A percentile compares a stretch with the other conserved stretches of the same genome.
Evolutionary conservation across 2,797 vertebrate genomes (phyloP).

Genomic region (Myoxocephalus aenaeus): DNA sequence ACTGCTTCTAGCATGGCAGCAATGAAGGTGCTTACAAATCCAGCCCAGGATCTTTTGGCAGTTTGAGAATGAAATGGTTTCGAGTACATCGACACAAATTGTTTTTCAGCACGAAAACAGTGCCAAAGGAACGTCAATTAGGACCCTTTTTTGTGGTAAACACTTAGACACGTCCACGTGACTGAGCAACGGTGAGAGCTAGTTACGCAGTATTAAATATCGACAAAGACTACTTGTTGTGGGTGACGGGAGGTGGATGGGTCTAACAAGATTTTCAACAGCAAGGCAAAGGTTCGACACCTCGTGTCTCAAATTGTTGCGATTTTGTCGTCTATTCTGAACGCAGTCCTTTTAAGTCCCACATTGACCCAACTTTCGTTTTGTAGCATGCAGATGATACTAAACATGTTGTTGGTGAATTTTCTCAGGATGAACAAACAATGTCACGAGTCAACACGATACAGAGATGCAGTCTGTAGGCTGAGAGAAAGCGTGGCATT

Average conservation of each 20-base stretch:
- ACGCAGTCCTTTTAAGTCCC: too few relatives aligned
- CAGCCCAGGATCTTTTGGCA: not conserved
- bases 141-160: not conserved
- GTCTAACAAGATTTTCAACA: too few relatives aligned
- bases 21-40: not conserved
- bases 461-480: not conserved
- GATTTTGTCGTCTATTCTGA: too few relatives aligned
- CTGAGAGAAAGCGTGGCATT: slow-evolving; percentile 23
- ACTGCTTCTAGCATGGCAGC: slow-evolving; percentile 1
- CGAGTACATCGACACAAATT: not conserved
- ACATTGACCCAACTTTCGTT: too few relatives aligned
- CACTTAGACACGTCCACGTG: not conserved
- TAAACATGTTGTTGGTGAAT: not conserved
- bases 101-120: too few relatives aligned
- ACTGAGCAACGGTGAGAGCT: not conserved
- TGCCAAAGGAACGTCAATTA: not conserved
- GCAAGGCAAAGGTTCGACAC: too few relatives aligned
- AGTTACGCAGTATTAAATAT: not conserved
- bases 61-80: not conserved
- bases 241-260: too few relatives aligned
- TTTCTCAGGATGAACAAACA: slow-evolving; percentile 6
- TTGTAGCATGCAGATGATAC: not conserved
- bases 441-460: not conserved
- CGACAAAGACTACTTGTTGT: too few relatives aligned
- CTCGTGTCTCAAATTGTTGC: too few relatives aligned